Conservation (phyloP, 2,888 invertebrate species). For the Hipparchia semele region DNA sequence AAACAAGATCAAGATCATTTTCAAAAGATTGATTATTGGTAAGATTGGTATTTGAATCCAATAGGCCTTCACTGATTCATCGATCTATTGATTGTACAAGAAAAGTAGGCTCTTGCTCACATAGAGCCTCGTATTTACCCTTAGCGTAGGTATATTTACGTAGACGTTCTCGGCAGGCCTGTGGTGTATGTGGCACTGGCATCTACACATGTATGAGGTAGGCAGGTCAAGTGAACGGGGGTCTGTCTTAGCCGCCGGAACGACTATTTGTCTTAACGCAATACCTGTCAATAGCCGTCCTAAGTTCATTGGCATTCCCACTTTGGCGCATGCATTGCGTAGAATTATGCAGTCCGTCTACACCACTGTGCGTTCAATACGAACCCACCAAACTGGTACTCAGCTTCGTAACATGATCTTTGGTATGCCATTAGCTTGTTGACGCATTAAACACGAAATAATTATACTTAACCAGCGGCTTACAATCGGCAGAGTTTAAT, state of each 20-base stretch:
- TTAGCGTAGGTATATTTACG: slow-evolving; percentile 67
- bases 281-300: slow-evolving; percentile 81
- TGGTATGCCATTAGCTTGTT: slow-evolving; percentile 76
- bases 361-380: slow-evolving; percentile 60
- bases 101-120: slow-evolving; percentile 59
- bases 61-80: slow-evolving; percentile 4
- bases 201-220: slow-evolving; percentile 54
- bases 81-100: slow-evolving; percentile 42
- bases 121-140: slow-evolving; percentile 62
- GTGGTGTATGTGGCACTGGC: slow-evolving; percentile 55
- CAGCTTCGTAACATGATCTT: slow-evolving; percentile 71
- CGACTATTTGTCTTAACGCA: slow-evolving; percentile 82
- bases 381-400: slow-evolving; percentile 71
- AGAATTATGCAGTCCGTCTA: slow-evolving; percentile 72
- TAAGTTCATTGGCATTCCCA: slow-evolving; percentile 80
- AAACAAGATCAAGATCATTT: neutral
- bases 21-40: neutral
- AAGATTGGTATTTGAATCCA: neutral
- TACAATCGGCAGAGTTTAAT: slow-evolving; percentile 52
- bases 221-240: slow-evolving; percentile 76
- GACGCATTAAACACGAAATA: slow-evolving; percentile 74
- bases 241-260: slow-evolving; percentile 75
- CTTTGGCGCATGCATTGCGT: slow-evolving; percentile 78
- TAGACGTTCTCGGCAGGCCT: slow-evolving; percentile 76
- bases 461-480: slow-evolving; percentile 65